Conservation (phyloP, 2,113 vertebrate genomes). For the Melanocharis versteri region DNA sequence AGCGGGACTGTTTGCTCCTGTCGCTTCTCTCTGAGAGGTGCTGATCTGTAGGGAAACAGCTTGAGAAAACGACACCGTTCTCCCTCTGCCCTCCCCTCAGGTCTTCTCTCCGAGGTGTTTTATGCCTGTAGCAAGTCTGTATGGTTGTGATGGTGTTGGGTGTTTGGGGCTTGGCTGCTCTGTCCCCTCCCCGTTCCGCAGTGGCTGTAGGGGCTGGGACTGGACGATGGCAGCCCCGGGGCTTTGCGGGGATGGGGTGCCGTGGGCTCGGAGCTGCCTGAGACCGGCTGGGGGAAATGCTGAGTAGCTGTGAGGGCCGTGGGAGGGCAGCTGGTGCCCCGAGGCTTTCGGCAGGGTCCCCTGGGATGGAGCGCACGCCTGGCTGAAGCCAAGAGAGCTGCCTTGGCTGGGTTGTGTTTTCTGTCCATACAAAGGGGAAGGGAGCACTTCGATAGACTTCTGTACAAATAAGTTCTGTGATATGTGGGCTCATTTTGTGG, state of each 20-base stretch:
- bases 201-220: background rate
- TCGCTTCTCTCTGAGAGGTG: background rate
- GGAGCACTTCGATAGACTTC: background rate
- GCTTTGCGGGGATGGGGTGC: background rate
- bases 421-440: background rate
- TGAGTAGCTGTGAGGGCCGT: background rate
- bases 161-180: background rate
- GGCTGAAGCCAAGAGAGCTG: background rate
- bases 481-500: background rate
- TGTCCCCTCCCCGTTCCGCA: rapidly evolving
- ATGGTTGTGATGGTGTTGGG: rapidly evolving
- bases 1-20: rapidly evolving
- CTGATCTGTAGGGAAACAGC: background rate
- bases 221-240: background rate
- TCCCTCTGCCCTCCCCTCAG: background rate
- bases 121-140: rapidly evolving
- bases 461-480: background rate
- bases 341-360: background rate
- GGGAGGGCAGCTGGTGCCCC: rapidly evolving
- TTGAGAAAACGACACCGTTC: background rate
- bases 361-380: background rate
- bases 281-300: background rate
- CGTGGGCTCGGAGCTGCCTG: background rate
- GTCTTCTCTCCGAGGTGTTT: background rate
- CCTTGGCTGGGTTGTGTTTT: background rate